Base-by-base conservation (phyloP, 2,797 vertebrate species). In the Tenualosa ilisha region DNA sequence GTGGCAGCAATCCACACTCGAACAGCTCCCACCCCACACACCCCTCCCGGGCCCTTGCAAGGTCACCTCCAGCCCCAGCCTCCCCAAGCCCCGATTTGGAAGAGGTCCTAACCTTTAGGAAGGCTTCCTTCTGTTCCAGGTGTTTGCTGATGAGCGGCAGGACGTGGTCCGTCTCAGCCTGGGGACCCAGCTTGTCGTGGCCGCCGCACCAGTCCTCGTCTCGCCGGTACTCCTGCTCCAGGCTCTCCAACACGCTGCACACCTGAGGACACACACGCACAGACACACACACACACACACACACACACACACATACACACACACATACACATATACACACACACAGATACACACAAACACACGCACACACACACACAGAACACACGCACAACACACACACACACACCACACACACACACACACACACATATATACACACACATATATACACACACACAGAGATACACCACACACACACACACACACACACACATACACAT, bases 161-260 rank as follows among this genome's bases (percentile, higher is more conserved):
- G 20, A 99, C 97, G 0, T 99, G 97, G 89, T 99, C 98, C 20
- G 94, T 94, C 89, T 99, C 97, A 0, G 96, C 94, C 4, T 93
- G 92, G 0, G 95, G 92, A 13, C 97, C 98, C 90, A 98, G 93
- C 86, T 99, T 99, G 85, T 99, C 98, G 24, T 97, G 96, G 84
- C 96, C 97, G 26, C 97, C 97, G 37, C 98, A 99, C 98, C 98
- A 99, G 93, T 99, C 98, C 85, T 99, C 98, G 37, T 99, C 98
- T 51, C 98, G 94, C 0, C 97, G 95, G 85, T 99, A 99, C 86
- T 99, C 98, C 92, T 98, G 98, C 88, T 99, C 98, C 93, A 99
- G 93, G 82, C 98, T 99, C 89, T 99, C 98, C 59, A 99, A 90
- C 46, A 99, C 98, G 0, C 98, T 99, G 94, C 98, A 99, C 75